A percentile compares a stretch with the other conserved stretches of the same genome.
These are phyloP conservation scores for Danionella cerebrum DNA, from an alignment of 2,113 vertebrate species.

Conservation along the genomic window DNA sequence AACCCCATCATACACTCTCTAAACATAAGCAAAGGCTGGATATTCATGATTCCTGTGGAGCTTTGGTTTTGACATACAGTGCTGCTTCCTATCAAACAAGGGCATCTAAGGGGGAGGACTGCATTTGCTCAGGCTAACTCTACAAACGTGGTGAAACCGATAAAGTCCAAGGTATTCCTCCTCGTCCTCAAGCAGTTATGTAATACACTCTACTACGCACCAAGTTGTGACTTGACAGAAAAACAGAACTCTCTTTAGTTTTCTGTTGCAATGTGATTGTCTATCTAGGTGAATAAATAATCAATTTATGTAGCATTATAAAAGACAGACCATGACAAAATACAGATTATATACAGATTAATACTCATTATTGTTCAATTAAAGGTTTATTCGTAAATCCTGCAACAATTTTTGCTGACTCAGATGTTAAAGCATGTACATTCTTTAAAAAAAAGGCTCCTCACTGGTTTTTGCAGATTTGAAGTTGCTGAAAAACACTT, in stretches of 20 bases:
- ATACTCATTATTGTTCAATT: too few species aligned
- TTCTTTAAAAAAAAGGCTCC: too few species aligned
- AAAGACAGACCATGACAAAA: too few species aligned
- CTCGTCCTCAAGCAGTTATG: neutral
- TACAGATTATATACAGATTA: too few species aligned
- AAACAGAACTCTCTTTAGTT: neutral
- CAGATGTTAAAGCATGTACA: too few species aligned
- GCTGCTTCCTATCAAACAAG: neutral
- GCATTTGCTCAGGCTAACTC: neutral
- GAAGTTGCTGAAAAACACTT: too few species aligned
- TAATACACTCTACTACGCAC: neutral
- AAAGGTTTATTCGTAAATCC: too few species aligned
- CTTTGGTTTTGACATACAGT: slow-evolving; percentile 22
- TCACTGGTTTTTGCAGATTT: too few species aligned
- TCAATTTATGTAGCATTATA: too few species aligned
- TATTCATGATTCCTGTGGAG: neutral
- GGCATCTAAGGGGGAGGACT: neutral
- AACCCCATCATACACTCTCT: neutral
- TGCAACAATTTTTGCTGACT: too few species aligned
- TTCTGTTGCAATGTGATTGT: neutral
- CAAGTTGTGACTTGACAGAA: slow-evolving; percentile 9
- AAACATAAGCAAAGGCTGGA: neutral
- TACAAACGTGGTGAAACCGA: neutral
- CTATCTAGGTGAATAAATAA: too few species aligned
- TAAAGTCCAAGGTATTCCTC: neutral